Evolutionary conservation across 1,140 invertebrate species (phyloP).

Genomic region (Papilio xuthus): DNA sequence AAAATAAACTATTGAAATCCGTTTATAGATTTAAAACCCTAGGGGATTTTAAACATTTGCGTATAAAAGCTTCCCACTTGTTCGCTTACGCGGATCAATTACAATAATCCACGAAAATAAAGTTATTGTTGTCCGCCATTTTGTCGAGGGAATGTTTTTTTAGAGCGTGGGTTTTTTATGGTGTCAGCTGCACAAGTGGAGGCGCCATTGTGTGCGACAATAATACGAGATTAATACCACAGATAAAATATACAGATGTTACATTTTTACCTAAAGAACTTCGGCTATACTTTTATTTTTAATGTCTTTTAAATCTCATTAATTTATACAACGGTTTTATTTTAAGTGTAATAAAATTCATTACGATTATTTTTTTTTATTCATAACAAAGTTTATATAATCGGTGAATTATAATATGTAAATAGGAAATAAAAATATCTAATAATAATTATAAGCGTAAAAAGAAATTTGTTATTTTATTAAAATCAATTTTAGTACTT

Average conservation of each 20-base stretch:
- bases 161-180: conserved; percentile 58
- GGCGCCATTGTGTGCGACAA: conserved; percentile 52
- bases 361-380: too few species aligned
- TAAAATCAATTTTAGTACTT: too few species aligned
- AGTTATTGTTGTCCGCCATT: conserved; percentile 44
- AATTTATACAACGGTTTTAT: too few species aligned
- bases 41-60: conserved; percentile 52
- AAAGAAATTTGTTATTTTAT: too few species aligned
- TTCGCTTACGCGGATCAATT: conserved; percentile 54
- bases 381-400: too few species aligned
- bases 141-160: conserved; percentile 42
- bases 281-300: background rate
- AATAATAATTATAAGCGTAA: too few species aligned
- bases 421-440: too few species aligned
- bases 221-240: conserved; percentile 59
- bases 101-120: conserved; percentile 50
- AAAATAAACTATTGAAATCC: conserved; percentile 5
- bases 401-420: too few species aligned
- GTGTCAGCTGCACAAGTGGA: conserved; percentile 72
- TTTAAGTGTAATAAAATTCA: too few species aligned
- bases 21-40: background rate
- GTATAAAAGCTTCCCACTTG: conserved; percentile 57
- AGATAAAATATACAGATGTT: conserved; percentile 29
- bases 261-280: background rate
- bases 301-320: too few species aligned